A percentile compares a stretch with the other conserved stretches of the same genome.
Evolutionary conservation across 2,888 invertebrate species (phyloP).

Genomic region (Ormyrus thymus): DNA sequence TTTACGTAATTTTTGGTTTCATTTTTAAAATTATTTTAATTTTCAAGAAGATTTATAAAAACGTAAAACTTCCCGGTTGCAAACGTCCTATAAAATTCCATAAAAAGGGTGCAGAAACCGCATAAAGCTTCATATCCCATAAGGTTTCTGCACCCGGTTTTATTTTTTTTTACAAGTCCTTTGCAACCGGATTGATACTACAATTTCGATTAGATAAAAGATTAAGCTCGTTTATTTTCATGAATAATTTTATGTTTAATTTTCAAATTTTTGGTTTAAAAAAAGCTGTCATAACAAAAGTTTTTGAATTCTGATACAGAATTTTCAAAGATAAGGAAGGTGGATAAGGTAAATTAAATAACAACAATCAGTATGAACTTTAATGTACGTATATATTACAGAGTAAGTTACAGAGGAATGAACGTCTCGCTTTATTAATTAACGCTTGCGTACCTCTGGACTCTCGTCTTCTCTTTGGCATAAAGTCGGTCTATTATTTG

Average conservation of each 20-base stretch:
- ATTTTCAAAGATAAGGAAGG: neutral
- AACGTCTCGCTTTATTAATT: conserved; percentile 28
- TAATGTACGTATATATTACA: conserved; percentile 49
- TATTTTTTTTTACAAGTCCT: too few relatives aligned
- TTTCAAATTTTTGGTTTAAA: neutral
- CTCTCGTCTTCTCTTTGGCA: conserved; percentile 46
- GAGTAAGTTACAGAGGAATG: conserved; percentile 49
- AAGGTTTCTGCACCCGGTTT: too few relatives aligned
- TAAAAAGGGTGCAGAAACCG: too few relatives aligned
- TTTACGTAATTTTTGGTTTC: neutral
- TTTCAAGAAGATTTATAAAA: too few relatives aligned
- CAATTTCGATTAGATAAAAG: too few relatives aligned
- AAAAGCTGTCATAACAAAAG: neutral
- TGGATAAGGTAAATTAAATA: neutral
- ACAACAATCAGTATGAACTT: conserved; percentile 31
- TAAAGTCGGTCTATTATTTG: conserved; percentile 44
- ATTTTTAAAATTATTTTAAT: neutral
- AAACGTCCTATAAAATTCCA: too few relatives aligned
- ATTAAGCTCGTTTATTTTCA: too few relatives aligned
- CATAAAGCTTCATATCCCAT: too few relatives aligned
- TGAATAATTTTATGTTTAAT: neutral
- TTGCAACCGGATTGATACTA: too few relatives aligned
- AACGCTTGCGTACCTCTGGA: conserved; percentile 29
- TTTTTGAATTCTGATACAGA: neutral
- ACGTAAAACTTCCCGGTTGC: too few relatives aligned